Base-by-base conservation (phyloP, 2,888 invertebrate genomes). In the Ectobius pallidus region DNA sequence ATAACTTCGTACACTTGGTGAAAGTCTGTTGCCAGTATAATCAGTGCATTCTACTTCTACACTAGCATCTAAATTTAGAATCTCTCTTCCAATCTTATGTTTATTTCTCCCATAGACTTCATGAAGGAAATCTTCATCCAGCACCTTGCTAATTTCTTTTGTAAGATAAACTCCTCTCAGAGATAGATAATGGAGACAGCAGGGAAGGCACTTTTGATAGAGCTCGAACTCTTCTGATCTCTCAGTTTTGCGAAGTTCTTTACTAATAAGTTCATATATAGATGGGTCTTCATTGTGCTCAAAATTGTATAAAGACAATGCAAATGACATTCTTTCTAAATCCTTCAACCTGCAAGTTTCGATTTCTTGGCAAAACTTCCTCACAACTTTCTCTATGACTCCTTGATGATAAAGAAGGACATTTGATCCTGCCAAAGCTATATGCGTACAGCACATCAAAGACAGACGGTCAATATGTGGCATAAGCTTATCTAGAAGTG, bases 251-350 rank as follows among this genome's bases (percentile, higher is more conserved):
- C 86, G 84, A 32, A 94, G 77, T 78, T 88, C 84, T 0, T 84
- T 74, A 0, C 85, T 77, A 25, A 87, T 80, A 14, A 80, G 78
- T 18, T 82, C 71, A 71, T 83, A 86, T 14, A 89, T 78, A 73
- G 88, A 85, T 42, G 85, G 82, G 14, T 79, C 76, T 14, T 84
- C 86, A 68, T 84, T 77, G 16, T 89, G 88, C 73, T 82, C 81
- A 70, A 85, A 86, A 80, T 90, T 87, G 76, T 90, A 91, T 79
- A 88, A 86, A 1, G 87, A 87, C 78, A 89, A 86, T 0, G 86
- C 85, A 74, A 91, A 85, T 2, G 88, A 82, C 9, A 93, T 81
- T 77, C 93, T 86, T 82, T 94, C 94, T 34, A 94, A 83, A 79
- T 94, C 94, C 82, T 94, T 94, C 0, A 93, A 63, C 75, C 93